A percentile compares a stretch with the other conserved stretches of the same genome.
Conservation (phyloP, 2,113 vertebrate genomes). For the Macquaria ambigua region DNA sequence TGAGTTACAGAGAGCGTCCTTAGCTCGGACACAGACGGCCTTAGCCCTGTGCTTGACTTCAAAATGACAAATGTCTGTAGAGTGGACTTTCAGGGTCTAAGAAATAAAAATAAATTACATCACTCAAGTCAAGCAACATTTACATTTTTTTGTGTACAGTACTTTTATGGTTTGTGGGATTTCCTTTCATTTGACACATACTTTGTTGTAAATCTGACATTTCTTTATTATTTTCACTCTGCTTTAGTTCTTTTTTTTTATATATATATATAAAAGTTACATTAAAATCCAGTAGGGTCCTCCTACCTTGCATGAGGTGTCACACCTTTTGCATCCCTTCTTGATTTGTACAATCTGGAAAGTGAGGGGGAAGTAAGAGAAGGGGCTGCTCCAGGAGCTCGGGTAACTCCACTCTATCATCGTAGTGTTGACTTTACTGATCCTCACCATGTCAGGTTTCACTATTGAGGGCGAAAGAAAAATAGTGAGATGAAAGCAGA, state of each 20-base stretch:
- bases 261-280: not conserved
- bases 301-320: conserved; percentile 64
- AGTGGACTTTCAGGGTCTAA: conserved; percentile 37
- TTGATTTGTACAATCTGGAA: conserved; percentile 75
- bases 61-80: conserved; percentile 57
- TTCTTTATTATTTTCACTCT: not conserved
- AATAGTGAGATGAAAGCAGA: not conserved
- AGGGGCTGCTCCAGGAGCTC: conserved; percentile 79
- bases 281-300: not conserved
- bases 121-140: not conserved
- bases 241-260: accelerated
- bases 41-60: conserved; percentile 47
- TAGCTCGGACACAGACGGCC: conserved; percentile 75
- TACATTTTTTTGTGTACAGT: not conserved
- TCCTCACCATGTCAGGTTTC: conserved; percentile 78
- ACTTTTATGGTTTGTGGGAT: not conserved
- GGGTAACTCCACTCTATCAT: conserved; percentile 79
- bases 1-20: conserved; percentile 76
- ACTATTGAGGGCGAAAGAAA: conserved; percentile 53
- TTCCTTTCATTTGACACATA: not conserved
- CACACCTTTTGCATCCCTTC: conserved; percentile 32
- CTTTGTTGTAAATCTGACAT: not conserved
- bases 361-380: conserved; percentile 82
- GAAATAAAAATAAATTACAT: not conserved
- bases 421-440: conserved; percentile 64